A percentile compares a stretch with the other conserved stretches of the same genome.
These are phyloP conservation scores for Phasia obesa DNA, from an alignment of 2,888 invertebrate species.

Conservation along the genomic window DNA sequence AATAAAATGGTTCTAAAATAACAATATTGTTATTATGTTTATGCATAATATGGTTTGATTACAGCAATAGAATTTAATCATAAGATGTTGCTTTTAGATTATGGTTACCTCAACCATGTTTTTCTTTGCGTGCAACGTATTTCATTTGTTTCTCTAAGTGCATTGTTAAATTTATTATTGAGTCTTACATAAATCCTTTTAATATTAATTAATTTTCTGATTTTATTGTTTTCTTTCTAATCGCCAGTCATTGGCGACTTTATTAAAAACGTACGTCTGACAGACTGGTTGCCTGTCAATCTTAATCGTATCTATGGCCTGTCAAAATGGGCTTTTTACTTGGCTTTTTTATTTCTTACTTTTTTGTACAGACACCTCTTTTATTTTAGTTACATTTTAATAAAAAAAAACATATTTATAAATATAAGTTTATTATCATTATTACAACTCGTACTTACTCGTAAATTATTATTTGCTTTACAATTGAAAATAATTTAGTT, in stretches of 20 bases:
- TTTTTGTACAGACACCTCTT: slow-evolving; percentile 11
- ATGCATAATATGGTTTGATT: too few species aligned
- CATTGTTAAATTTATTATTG: neutral
- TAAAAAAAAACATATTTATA: slow-evolving; percentile 32
- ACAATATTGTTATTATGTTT: too few species aligned
- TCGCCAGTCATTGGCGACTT: slow-evolving; percentile 33
- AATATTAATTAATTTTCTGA: neutral
- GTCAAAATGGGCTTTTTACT: slow-evolving; percentile 55
- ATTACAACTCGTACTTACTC: neutral
- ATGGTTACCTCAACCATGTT: too few species aligned
- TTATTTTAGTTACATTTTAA: slow-evolving; percentile 11
- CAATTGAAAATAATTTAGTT: slow-evolving; percentile 62
- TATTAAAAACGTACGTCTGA: slow-evolving; percentile 31
- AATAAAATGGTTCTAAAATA: too few species aligned
- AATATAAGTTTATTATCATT: slow-evolving; percentile 31
- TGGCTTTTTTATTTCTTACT: neutral
- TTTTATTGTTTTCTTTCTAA: slow-evolving; percentile 11
- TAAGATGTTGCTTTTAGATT: too few species aligned
- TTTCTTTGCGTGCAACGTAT: too few species aligned
- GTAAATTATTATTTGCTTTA: slow-evolving; percentile 46
- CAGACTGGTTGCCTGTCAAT: slow-evolving; percentile 54
- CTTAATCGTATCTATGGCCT: slow-evolving; percentile 53
- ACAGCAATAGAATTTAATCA: too few species aligned
- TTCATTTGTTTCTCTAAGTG: too few species aligned
- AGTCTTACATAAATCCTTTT: slow-evolving; percentile 9